Base-by-base conservation (phyloP, 2,113 vertebrate genomes). In the Chamaetylas fuelleborni region DNA sequence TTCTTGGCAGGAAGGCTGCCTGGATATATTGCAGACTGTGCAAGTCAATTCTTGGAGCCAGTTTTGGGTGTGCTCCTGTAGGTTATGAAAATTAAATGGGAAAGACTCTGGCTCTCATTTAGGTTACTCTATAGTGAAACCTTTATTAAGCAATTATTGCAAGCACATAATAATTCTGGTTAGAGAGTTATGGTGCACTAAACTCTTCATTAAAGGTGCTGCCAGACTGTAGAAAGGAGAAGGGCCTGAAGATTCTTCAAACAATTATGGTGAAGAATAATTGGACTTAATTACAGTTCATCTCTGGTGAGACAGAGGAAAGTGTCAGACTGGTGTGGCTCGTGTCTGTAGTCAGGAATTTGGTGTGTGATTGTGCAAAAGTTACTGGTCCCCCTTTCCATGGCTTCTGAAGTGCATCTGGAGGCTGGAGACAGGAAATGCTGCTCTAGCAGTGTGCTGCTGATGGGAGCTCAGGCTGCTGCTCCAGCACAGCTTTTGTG, bases 401-500 rank as follows among this genome's bases (percentile, higher is more conserved):
- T 12, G 40, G 40, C 20, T 62, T 20, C 24, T 19, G 10, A 22
- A 38, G 25, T 5, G 10, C 33, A 4, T 17, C 9, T 17, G 20
- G 40, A 24, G 81, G 9, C 29, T 54, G 7, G 60, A 42, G 48
- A 23, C 11, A 36, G 16, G 26, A 14, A 31, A 24, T 22, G 19
- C 74, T 69, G 25, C 29, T 71, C 79, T 51, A 0, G 7, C 51
- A 29, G 13, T 0, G 8, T 54, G 40, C 36, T 82, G 19, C 70
- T 38, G 33, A 5, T 31, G 7, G 10, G 14, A 34, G 70, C 58
- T 51, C 71, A 45, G 38, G 0, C 1, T 43, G 62, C n/a, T 58
- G 47, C 71, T 45, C 2, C 1, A 62, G 57, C 26, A 3, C 1
- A 0, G 50, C 2, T 23, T 79, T 73, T 58, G 24, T 19, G 0